Base-by-base conservation (phyloP, 2,797 vertebrate genomes). In the Macroramphosus scolopax region DNA sequence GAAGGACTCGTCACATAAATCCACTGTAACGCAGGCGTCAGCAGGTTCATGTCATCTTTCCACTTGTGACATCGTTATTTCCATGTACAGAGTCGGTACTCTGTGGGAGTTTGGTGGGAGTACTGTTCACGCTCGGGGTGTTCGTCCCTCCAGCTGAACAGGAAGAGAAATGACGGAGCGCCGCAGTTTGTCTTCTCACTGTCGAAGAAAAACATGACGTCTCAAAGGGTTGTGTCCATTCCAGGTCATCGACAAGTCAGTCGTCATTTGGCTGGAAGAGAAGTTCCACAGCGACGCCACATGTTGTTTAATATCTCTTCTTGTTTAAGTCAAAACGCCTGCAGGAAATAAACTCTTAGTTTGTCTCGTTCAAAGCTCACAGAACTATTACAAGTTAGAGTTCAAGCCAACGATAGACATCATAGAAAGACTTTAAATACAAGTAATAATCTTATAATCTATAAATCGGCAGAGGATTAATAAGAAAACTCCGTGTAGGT, bases 191-290 rank as follows among this genome's bases (percentile, higher is more conserved):
- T 66, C 58, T 60, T 29, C 2, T 24, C 42, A n/a, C 42, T 59
- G 57, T 70, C 53, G 16, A 61, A 75, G n/a, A 72, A 56, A 70
- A 59, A 45, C 62, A 57, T 41, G 18, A 38, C 36, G 17, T 45
- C 51, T 63, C 35, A n/a, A 32, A 30, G n/a, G 41, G 37, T 57
- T 73, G 46, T 63, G 25, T 51, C n/a, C n/a, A n/a, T n/a, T n/a
- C n/a, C n/a, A n/a, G n/a, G n/a, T n/a, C n/a, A n/a, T n/a, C n/a
- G n/a, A n/a, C n/a, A n/a, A n/a, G n/a, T n/a, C n/a, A n/a, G n/a
- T n/a, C n/a, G n/a, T n/a, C n/a, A n/a, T n/a, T n/a, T n/a, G n/a
- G n/a, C n/a, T n/a, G n/a, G n/a, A n/a, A n/a, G n/a, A n/a, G n/a
- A n/a, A n/a, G n/a, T n/a, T n/a, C n/a, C n/a, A n/a, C n/a, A n/a